A percentile compares a stretch with the other conserved stretches of the same genome.
phyloP scores from a whole-genome alignment of 2,113 vertebrate species.

The Muntiacus reevesi region DNA sequence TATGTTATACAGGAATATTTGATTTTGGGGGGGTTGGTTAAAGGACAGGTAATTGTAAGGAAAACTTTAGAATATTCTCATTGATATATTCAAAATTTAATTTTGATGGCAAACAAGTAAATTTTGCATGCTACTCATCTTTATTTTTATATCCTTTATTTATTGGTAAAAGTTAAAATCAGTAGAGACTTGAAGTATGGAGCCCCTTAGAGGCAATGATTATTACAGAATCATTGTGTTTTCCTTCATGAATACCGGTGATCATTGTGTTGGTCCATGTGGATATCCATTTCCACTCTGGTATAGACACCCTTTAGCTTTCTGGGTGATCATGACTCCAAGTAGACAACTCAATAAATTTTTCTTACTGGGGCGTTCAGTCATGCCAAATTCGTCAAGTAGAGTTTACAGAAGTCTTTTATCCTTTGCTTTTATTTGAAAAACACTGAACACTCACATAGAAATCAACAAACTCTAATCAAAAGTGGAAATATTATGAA shows the following conservation, averaged over 20 bases:
- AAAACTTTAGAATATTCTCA: not conserved
- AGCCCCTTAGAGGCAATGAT: not conserved
- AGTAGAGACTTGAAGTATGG: not conserved
- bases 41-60: not conserved
- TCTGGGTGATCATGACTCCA: not conserved
- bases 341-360: not conserved
- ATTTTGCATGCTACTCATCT: not conserved
- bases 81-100: not conserved
- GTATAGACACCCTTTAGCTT: not conserved
- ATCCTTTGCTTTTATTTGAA: conserved; percentile 5
- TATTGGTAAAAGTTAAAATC: not conserved
- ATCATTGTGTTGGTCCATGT: not conserved
- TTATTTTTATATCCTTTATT: not conserved
- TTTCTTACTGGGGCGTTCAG: not conserved
- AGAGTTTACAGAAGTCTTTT: not conserved
- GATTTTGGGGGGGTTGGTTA: not conserved
- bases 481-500: not conserved
- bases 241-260: not conserved
- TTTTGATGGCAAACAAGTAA: not conserved
- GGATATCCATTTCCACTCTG: not conserved
- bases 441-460: not conserved
- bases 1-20: not conserved
- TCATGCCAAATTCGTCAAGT: not conserved
- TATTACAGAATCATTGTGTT: not conserved
- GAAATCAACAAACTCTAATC: not conserved